Evolutionary conservation across 2,113 vertebrate species (phyloP), one percentile per base, ranked within the genome.

Genomic region (Petromus typicus): DNA sequence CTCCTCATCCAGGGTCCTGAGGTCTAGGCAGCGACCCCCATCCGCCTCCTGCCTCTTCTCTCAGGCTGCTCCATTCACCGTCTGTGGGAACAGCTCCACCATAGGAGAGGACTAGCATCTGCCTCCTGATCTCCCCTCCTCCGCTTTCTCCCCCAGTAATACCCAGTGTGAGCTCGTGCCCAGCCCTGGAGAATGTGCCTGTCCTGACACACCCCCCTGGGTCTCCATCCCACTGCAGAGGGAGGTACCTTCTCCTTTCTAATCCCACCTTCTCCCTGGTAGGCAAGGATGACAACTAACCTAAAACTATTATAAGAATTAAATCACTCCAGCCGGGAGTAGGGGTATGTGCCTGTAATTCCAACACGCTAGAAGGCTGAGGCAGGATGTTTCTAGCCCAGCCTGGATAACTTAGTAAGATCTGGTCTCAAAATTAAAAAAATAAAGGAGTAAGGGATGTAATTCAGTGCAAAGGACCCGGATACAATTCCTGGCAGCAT

Each of bases 161-260:
- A 2, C 13, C 45, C 73, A 43, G 4, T 0, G 14, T 64, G 2
- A 10, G 43, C 0, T 7, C 1, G 45, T 4, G 7, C 9, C 5
- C 20, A 3, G 43, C 14, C 51, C 11, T 1, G 0, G 45, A 37
- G 25, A 22, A 23, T 0, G 57, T 18, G 3, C 27, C 73, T 2
- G 0, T 34, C 12, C n/a, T 34, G 11, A 13, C 48, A 6, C 2
- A 1, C 51, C 32, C 22, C 0, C 18, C 25, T 16, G 67, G 43
- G 0, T 3, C 18, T 30, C 8, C 0, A 8, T 22, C 3, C 3
- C 32, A 12, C 1, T 7, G 1, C 2, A 0, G 14, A 25, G 1
- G 1, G 18, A 25, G 0, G 1, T 7, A 1, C 3, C 32, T 7
- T 32, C 23, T n/a, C 27, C 67, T 56, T 67, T 45, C 25, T 37